A percentile compares a stretch with the other conserved stretches of the same genome.
Evolutionary conservation across 2,113 vertebrate species (phyloP).

Genomic region (Colossoma macropomum): DNA sequence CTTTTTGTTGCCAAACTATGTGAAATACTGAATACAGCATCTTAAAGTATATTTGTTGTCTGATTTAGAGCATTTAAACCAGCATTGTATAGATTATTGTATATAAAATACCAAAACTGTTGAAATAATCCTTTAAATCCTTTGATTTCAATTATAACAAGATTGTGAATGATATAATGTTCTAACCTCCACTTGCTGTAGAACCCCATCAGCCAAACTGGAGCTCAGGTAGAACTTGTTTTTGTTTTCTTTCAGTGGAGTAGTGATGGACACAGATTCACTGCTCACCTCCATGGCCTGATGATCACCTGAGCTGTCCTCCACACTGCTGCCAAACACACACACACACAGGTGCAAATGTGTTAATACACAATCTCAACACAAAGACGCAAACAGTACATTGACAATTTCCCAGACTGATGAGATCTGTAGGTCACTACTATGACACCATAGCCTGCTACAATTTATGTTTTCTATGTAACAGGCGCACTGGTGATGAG

Average conservation of each 20-base stretch:
- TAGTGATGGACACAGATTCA: slow-evolving; percentile 67
- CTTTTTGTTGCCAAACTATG: no score
- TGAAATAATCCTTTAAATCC: background rate
- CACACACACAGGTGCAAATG: background rate
- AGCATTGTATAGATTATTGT: no score
- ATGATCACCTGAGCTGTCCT: slow-evolving; percentile 69
- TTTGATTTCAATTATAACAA: background rate
- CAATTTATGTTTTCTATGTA: no score
- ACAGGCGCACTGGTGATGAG: no score
- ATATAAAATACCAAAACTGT: no score
- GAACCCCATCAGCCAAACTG: slow-evolving; percentile 71
- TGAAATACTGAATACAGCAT: no score
- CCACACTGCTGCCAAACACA: slow-evolving; percentile 63
- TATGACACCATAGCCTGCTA: background rate
- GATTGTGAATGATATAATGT: background rate
- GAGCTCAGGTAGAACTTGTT: slow-evolving; percentile 85
- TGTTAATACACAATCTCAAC: background rate
- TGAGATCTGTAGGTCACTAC: no score
- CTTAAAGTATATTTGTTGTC: no score
- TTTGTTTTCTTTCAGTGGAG: slow-evolving; percentile 78
- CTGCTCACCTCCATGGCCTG: slow-evolving; percentile 76
- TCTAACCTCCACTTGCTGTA: slow-evolving; percentile 87
- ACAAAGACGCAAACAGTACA: no score
- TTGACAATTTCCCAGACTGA: no score
- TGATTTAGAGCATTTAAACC: no score